Base-by-base conservation (phyloP, 1,140 invertebrate genomes). In the Euglossa dilemma region DNA sequence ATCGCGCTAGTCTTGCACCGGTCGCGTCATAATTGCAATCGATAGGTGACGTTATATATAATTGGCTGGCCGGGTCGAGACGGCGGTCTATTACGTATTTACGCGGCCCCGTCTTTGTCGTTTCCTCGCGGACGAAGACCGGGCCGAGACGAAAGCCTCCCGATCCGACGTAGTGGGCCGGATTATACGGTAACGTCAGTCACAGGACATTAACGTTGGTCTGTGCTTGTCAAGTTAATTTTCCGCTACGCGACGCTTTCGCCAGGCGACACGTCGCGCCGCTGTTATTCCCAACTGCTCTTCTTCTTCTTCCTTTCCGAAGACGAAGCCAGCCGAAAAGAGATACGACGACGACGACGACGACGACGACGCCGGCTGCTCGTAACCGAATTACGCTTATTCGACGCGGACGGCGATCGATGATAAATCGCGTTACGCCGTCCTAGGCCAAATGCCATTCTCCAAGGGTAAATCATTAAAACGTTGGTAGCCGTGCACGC, bases 11-110 rank as follows among this genome's bases (percentile, higher is more conserved):
- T 67, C 81, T 83, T 81, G 77, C 81, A 59, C 72, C 66, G 43
- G 71, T 75, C 73, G 69, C 28, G 80, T 88, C 81, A 81, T 89
- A 89, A 89, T 89, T 85, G 74, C 84, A 81, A 86, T 89, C 88
- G 80, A 89, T 89, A 85, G 78, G 85, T 80, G 79, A 71, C 71
- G 80, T 84, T 61, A 72, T 47, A 66, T 87, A 87, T 89, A 89
- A 89, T 88, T 82, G 80, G 71, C 36, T 47, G 20, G 36, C 28
- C 63, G 71, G n/a, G 56, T 28, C 85, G 82, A 89, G 87, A 89
- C 87, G 80, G 47, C 50, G 63, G 12, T 9, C 47, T 75, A 64
- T 89, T 87, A 87, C 75, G 72, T 84, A 89, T 89, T 90, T 69
- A 89, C 56, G 63, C 59, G 9, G 45, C 7, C 11, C n/a, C 28